Evolutionary conservation across 1,140 invertebrate species (phyloP).

Genomic region (Heliconius eleuchia): DNA sequence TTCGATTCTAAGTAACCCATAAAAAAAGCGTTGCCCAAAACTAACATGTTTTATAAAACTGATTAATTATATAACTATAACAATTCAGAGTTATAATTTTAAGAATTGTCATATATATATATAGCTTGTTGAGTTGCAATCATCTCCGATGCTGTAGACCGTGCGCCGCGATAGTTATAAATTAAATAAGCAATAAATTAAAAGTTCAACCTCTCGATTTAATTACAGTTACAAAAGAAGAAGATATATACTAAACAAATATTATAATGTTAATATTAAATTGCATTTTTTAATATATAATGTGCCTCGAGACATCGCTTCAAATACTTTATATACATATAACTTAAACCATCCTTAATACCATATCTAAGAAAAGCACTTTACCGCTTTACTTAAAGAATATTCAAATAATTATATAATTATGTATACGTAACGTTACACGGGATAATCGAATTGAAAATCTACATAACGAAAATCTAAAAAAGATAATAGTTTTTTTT

Average conservation of each 20-base stretch:
- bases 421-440: too few relatives aligned
- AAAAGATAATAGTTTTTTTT: too few relatives aligned
- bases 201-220: too few relatives aligned
- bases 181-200: too few relatives aligned
- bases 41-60: neutral
- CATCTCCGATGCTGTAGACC: too few relatives aligned
- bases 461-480: neutral
- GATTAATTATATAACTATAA: neutral
- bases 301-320: neutral
- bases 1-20: neutral
- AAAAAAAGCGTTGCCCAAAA: neutral
- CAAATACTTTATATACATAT: conserved; percentile 6
- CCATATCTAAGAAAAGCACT: neutral
- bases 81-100: neutral
- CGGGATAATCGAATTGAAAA: too few relatives aligned
- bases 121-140: too few relatives aligned
- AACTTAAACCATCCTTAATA: conserved; percentile 1
- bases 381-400: neutral
- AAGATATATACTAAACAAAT: too few relatives aligned
- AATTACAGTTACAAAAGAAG: too few relatives aligned
- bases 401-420: neutral
- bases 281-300: neutral
- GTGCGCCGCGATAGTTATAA: too few relatives aligned
- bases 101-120: too few relatives aligned
- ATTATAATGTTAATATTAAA: too few relatives aligned